Evolutionary conservation across 1,140 invertebrate species (phyloP).

Genomic region (Tachypleus tridentatus): DNA sequence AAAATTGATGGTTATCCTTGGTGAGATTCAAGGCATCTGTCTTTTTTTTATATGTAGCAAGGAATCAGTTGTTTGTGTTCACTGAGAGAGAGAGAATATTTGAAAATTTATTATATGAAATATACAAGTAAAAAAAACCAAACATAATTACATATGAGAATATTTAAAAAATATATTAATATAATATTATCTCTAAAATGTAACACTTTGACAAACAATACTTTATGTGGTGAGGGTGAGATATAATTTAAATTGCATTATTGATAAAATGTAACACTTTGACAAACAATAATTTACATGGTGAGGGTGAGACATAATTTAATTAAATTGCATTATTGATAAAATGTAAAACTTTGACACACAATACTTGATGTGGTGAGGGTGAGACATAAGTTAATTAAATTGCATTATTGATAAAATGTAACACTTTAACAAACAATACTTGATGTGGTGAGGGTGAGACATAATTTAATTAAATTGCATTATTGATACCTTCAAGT

Average conservation of each 20-base stretch:
- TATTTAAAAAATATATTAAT: background rate
- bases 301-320: background rate
- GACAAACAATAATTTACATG: too few species aligned
- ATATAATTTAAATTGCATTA: background rate
- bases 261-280: background rate
- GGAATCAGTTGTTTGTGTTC: background rate
- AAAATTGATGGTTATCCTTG: constrained; percentile 47
- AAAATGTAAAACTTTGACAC: too few species aligned
- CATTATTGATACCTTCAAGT: background rate
- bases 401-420: background rate
- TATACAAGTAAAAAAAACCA: background rate
- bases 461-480: background rate
- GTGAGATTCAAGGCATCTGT: constrained; percentile 22
- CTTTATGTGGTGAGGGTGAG: too few species aligned
- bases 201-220: too few species aligned
- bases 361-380: too few species aligned
- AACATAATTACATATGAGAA: background rate
- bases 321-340: background rate
- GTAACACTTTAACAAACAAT: too few species aligned
- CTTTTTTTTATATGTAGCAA: background rate
- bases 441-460: too few species aligned
- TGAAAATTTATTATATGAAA: background rate
- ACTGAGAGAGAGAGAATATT: background rate
- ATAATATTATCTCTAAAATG: too few species aligned
- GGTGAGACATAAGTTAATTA: background rate